phyloP scores from a whole-genome alignment of 2,113 vertebrate genomes.

The Chitala chitala region DNA sequence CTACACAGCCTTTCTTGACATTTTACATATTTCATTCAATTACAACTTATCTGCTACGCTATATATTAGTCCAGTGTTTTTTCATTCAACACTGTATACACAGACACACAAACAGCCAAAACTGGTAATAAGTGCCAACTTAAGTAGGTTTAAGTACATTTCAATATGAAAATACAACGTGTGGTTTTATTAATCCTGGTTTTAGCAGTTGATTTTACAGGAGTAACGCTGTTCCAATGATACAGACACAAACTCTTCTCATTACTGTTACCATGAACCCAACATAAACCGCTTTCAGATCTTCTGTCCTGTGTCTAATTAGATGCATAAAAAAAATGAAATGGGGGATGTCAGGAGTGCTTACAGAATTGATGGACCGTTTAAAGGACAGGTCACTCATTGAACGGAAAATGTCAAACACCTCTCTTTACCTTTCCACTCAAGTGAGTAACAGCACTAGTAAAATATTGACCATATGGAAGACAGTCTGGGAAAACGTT shows the following conservation, averaged over 20 bases:
- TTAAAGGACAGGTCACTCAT: slow-evolving; percentile 9
- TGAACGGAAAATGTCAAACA: neutral
- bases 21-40: too few relatives aligned
- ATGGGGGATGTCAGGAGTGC: neutral
- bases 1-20: too few relatives aligned
- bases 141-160: too few relatives aligned
- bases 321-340: neutral
- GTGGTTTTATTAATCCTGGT: too few relatives aligned
- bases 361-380: slow-evolving; percentile 1
- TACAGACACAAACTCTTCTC: neutral
- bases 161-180: too few relatives aligned
- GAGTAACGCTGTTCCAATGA: neutral
- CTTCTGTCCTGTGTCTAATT: neutral
- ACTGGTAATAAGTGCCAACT: too few relatives aligned
- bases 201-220: neutral
- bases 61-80: too few relatives aligned
- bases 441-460: neutral
- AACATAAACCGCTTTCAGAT: neutral
- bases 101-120: too few relatives aligned
- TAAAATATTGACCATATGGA: slow-evolving; percentile 13
- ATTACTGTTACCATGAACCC: neutral
- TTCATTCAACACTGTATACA: too few relatives aligned
- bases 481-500: neutral
- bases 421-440: slow-evolving; percentile 2
- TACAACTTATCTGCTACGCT: too few relatives aligned